Evolutionary conservation across 2,888 invertebrate genomes (phyloP).

Genomic region (Pecten maximus): DNA sequence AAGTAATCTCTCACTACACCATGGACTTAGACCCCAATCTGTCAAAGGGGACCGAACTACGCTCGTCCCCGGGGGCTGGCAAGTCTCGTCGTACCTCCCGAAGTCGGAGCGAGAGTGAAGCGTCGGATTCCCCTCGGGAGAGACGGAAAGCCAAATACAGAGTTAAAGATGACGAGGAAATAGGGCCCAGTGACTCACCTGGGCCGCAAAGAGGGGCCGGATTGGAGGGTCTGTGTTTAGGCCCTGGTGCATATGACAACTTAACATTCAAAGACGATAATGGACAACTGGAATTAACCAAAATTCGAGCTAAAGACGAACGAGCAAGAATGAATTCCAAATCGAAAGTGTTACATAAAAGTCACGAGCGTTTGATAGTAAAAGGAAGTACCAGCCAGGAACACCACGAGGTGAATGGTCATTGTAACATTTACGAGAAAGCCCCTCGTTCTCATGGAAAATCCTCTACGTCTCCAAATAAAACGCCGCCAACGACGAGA

Average conservation of each 20-base stretch:
- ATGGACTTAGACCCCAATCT: not conserved
- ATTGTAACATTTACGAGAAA: slow-evolving; percentile 11
- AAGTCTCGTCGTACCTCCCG: not conserved
- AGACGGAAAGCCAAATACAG: not conserved
- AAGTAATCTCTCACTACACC: not conserved
- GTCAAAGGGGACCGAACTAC: not conserved
- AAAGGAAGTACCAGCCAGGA: not conserved
- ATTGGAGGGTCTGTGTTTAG: not conserved
- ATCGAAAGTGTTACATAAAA: slow-evolving; percentile 21
- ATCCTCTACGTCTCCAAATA: not conserved
- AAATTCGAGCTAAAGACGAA: not conserved
- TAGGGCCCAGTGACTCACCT: not conserved
- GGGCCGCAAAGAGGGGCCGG: not conserved
- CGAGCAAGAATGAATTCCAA: slow-evolving; percentile 22
- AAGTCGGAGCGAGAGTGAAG: slow-evolving; percentile 10
- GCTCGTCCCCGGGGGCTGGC: not conserved
- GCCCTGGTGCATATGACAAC: slow-evolving; percentile 23
- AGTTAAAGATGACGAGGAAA: not conserved
- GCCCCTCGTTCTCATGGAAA: not conserved
- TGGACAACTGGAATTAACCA: slow-evolving; percentile 20
- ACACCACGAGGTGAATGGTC: not conserved
- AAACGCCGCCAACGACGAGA: not conserved
- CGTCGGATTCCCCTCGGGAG: slow-evolving; percentile 5
- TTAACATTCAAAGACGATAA: slow-evolving; percentile 1
- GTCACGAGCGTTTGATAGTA: not conserved